Evolutionary conservation across 2,113 vertebrate genomes (phyloP).

Genomic region (Hystrix brachyura): DNA sequence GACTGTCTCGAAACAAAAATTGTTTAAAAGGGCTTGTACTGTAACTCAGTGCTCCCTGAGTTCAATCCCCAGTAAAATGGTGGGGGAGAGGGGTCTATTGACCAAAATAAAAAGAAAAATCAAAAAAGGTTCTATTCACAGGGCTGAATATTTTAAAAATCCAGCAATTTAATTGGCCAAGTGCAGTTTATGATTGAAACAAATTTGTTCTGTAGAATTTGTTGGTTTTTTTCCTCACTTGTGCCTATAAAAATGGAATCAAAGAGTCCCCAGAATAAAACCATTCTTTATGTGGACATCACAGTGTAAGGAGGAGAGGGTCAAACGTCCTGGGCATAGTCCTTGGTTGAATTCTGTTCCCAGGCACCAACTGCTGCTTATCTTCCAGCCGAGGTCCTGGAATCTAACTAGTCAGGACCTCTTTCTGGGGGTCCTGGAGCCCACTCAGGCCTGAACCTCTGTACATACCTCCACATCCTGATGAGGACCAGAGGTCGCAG

Average conservation of each 20-base stretch:
- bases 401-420: neutral
- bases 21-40: neutral
- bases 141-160: neutral
- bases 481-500: neutral
- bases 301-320: neutral
- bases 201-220: constrained; percentile 32
- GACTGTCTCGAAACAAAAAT: neutral
- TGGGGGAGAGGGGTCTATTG: neutral
- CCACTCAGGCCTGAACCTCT: neutral
- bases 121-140: neutral
- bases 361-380: neutral
- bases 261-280: constrained; percentile 68
- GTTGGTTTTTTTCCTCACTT: constrained; percentile 24
- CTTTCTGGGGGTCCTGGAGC: neutral
- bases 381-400: neutral
- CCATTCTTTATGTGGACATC: neutral
- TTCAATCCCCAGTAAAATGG: neutral
- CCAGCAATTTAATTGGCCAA: constrained; percentile 47
- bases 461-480: neutral
- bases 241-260: constrained; percentile 64
- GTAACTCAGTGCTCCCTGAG: neutral
- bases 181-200: constrained; percentile 55
- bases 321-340: neutral
- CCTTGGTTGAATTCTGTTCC: neutral
- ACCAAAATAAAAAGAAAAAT: constrained; percentile 32